These are phyloP conservation scores for Spheniscus humboldti DNA, from an alignment of 2,797 vertebrate species.

Conservation along the genomic window DNA sequence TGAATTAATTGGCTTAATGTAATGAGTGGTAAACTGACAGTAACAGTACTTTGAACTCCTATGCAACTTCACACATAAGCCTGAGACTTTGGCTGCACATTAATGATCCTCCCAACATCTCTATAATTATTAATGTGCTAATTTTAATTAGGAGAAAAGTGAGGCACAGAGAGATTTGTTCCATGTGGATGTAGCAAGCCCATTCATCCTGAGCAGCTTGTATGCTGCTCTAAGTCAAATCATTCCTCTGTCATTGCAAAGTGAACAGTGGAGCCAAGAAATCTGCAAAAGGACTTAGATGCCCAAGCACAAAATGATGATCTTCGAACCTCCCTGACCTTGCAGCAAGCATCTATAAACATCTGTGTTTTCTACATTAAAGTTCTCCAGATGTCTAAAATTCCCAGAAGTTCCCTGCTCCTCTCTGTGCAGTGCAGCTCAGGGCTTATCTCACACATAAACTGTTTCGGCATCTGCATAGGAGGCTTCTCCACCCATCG, in stretches of 20 bases:
- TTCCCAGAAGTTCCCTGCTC: background rate
- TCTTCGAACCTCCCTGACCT: background rate
- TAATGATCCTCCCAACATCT: background rate
- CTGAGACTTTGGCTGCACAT: background rate
- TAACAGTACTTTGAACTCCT: background rate
- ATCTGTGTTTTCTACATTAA: constrained; percentile 24
- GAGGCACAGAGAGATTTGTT: background rate
- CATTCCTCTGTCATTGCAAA: background rate
- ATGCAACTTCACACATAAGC: background rate
- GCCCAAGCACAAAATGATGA: background rate
- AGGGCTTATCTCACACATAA: background rate
- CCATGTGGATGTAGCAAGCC: background rate
- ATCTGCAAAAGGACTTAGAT: constrained; percentile 19
- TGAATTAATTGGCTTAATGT: background rate
- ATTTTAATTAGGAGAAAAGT: background rate
- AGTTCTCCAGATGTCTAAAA: constrained; percentile 23
- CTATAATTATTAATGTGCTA: background rate
- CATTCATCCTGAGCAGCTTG: background rate
- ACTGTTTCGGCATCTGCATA: background rate
- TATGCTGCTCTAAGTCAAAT: background rate
- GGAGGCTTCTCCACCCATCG: background rate
- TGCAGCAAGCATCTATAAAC: constrained; percentile 5
- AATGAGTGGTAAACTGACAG: background rate
- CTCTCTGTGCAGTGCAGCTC: background rate
- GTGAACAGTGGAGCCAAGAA: background rate